Evolutionary conservation across 1,140 invertebrate species (phyloP).

Genomic region (Drosophila kohkoa): DNA sequence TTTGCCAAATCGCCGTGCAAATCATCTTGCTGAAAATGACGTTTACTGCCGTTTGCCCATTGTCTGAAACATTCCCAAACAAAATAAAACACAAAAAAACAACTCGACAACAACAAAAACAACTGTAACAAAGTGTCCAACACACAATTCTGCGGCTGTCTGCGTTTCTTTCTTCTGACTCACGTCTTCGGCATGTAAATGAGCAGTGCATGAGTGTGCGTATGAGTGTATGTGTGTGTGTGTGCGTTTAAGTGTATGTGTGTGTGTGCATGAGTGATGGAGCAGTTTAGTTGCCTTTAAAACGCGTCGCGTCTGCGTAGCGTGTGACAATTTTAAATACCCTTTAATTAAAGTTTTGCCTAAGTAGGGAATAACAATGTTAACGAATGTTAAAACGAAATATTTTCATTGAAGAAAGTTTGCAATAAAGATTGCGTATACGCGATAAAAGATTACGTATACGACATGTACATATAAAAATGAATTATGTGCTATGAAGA

Average conservation of each 20-base stretch:
- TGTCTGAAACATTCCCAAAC: conserved; percentile 13
- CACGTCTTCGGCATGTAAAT: conserved; percentile 75
- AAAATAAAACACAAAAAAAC: background rate
- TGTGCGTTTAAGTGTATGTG: conserved; percentile 2
- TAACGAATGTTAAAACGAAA: no score
- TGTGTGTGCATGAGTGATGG: conserved; percentile 40
- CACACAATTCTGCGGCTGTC: conserved; percentile 35
- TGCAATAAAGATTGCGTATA: no score
- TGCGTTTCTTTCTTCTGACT: conserved; percentile 54
- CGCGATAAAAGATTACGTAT: no score
- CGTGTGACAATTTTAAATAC: conserved; percentile 71
- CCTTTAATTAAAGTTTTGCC: conserved; percentile 4
- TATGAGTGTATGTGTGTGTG: background rate
- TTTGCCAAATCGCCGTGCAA: conserved; percentile 22
- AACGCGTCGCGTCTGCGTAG: conserved; percentile 61
- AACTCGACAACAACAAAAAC: background rate
- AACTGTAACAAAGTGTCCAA: conserved; percentile 44
- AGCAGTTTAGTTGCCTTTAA: conserved; percentile 47
- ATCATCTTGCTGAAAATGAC: conserved; percentile 37
- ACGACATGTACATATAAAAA: no score
- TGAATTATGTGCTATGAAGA: no score
- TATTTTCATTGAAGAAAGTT: no score
- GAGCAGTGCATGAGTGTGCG: conserved; percentile 39
- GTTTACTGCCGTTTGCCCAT: conserved; percentile 13
- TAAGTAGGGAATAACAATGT: conserved; percentile 3